phyloP scores from a whole-genome alignment of 2,113 vertebrate genomes.

The Catharus fuscescens region DNA sequence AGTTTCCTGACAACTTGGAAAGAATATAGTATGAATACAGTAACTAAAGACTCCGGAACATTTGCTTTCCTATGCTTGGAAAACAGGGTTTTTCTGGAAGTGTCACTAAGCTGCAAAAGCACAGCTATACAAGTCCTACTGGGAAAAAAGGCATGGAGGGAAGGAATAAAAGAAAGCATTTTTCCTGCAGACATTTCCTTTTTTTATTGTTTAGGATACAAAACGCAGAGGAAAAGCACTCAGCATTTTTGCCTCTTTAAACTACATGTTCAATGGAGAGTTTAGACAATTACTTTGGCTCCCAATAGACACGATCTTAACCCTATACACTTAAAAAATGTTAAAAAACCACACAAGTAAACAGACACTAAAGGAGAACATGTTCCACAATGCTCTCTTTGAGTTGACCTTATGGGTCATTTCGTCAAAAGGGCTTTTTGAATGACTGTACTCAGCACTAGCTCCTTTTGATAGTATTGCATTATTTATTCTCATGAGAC shows the following conservation, averaged over 20 bases:
- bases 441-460: not conserved
- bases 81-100: not conserved
- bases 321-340: not conserved
- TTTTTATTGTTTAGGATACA: not conserved
- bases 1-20: not conserved
- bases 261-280: not conserved
- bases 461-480: not conserved
- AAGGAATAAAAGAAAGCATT: not conserved
- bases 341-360: not conserved
- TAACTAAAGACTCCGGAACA: not conserved
- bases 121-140: not conserved
- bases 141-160: not conserved
- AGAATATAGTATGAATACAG: not conserved
- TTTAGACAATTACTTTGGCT: not conserved
- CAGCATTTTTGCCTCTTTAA: not conserved
- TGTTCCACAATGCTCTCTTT: not conserved
- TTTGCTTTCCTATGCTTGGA: not conserved
- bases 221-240: not conserved
- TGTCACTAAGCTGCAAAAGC: not conserved
- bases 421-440: not conserved
- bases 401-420: not conserved
- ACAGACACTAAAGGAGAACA: not conserved
- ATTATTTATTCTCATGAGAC: not conserved
- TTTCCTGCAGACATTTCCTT: not conserved
- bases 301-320: not conserved